Conservation (phyloP, 92 coral and sea anemone genomes). For the Siderastrea radians region DNA sequence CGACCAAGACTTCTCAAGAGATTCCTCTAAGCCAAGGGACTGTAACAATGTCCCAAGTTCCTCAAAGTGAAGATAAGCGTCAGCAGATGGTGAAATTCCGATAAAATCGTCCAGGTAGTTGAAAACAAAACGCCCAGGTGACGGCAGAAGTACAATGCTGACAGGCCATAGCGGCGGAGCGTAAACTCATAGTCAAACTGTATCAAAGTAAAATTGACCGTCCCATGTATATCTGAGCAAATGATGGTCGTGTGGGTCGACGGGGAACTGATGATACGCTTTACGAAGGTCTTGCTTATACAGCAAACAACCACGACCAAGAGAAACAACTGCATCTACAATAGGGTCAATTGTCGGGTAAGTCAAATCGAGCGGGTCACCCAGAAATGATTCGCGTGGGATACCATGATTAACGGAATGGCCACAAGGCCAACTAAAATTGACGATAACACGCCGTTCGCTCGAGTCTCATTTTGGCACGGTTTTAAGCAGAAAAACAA, state of each 20-base stretch:
- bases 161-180: background rate
- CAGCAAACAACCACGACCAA: constrained; percentile 35
- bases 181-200: too few species aligned
- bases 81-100: background rate
- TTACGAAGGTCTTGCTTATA: constrained; percentile 33
- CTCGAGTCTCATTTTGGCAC: background rate
- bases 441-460: constrained; percentile 25
- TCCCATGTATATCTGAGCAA: too few species aligned
- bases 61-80: background rate
- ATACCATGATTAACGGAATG: constrained; percentile 33
- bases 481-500: background rate
- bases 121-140: background rate
- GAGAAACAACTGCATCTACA: background rate
- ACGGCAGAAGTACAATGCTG: background rate
- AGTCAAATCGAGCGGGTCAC: constrained; percentile 1
- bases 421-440: constrained; percentile 46
- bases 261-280: constrained; percentile 30
- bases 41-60: background rate
- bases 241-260: constrained; percentile 6
- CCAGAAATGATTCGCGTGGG: constrained; percentile 17
- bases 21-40: too few species aligned
- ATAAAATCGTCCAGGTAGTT: too few species aligned
- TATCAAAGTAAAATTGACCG: too few species aligned
- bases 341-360: constrained; percentile 21
- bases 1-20: too few species aligned